Evolutionary conservation across 2,888 invertebrate genomes (phyloP), one percentile per base, ranked within the genome.

Genomic region (Acleris holmiana): DNA sequence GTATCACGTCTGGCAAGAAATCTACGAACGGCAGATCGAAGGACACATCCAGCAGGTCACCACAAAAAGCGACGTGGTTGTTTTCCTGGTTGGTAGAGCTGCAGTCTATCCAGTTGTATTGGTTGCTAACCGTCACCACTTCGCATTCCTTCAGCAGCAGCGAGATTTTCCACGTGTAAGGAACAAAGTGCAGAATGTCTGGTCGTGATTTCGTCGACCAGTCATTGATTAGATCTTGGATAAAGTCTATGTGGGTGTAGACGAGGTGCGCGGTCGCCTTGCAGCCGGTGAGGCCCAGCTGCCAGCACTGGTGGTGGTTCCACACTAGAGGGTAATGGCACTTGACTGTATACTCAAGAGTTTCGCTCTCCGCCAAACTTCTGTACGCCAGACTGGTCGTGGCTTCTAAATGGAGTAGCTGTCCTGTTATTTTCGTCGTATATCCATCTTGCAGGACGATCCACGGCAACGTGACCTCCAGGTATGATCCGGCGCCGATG

Each of bases 21-120:
- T 99, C 99, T 63, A 95, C 95, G 80, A 99, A 99, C 0, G 99
- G 99, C 78, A 99, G 93, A 82, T 97, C 97, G 80, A 99, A 98
- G 4, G 98, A 98, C 73, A 99, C 93, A 78, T 99, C 98, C 74
- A 99, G 95, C 15, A 97, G 94, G 80, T 99, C 98, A 1, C 99
- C 99, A 82, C 98, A 98, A 75, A 99, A 96, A 0, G 98, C 98
- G 61, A 99, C 94, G 82, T 98, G 98, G 87, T 98, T 96, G 85
- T 99, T 99, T 89, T 99, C 99, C 84, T 98, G 98, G 76, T 98
- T 97, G 56, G 98, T 97, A 25, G 98, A 98, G 61, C 98, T 98
- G 77, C 99, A 99, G 87, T 99, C 99, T 72, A 99, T 97, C 99
- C 99, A 99, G 87, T 99, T 99, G 86, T 97, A 97, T 83, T 99